Evolutionary conservation across 2,888 invertebrate genomes (phyloP), one percentile per base, ranked within the genome.

Genomic region (Linyphia triangularis): DNA sequence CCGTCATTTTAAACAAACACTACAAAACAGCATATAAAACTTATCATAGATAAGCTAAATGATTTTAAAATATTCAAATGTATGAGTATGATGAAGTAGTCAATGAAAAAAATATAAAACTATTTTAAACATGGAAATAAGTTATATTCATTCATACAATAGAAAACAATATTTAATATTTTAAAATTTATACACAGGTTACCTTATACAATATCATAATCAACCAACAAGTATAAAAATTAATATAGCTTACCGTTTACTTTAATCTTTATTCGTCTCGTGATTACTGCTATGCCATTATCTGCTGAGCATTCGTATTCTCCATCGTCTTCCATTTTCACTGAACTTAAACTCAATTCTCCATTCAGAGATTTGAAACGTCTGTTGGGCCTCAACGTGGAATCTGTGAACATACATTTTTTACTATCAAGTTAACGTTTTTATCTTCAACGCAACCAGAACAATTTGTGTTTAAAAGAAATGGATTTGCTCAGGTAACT

Each of bases 301-400:
- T 82, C 81, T 22, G 77, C 85, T 16, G 40, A 51, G 22, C 89
- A 89, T 43, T 81, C 82, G 13, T 89, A 89, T 5, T 40, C 65
- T 9, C 89, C 89, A 16, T 19, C 33, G 30, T 89, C 89, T 16
- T 57, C 63, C 19, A 26, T 26, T 28, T 51, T 72, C 6, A 57
- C 57, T 10, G 85, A 43, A 26, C 13, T 43, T 0, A 78, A 33
- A 26, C 22, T 63, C 2, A 85, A 10, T 3, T 26, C 40, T 5
- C 85, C 79, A 57, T 79, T 63, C 5, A 28, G 10, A 6, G 37
- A 4, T 4, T 78, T 72, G 9, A 79, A 85, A 7, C 26, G 63
- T 7, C 30, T 57, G 7, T 69, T 24, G 9, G 57, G 22, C 6
- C 10, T 67, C 0, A 3, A 0, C 0, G 37, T 7, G 0, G 10